phyloP scores from a whole-genome alignment of 2,888 invertebrate genomes.

The Tiphia femorata region DNA sequence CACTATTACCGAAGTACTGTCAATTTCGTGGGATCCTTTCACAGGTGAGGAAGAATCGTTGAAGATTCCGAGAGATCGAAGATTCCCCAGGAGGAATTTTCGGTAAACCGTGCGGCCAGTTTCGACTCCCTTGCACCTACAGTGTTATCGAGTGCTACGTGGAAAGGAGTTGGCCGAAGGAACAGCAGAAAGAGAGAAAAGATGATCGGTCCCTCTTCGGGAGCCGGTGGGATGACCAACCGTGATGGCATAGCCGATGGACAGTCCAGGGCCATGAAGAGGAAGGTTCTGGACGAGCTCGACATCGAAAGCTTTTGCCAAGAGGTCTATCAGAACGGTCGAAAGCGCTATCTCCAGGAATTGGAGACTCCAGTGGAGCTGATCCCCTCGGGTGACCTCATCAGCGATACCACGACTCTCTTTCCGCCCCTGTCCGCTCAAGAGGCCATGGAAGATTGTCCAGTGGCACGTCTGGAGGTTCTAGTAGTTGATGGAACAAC shows the following conservation, averaged over 20 bases:
- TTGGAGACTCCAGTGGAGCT: constrained; percentile 38
- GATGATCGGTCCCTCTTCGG: constrained; percentile 65
- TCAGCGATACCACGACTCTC: constrained; percentile 24
- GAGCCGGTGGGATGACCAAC: constrained; percentile 41
- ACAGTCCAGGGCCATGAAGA: constrained; percentile 46
- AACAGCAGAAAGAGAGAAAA: no score
- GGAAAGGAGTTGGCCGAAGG: no score
- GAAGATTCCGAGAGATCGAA: no score
- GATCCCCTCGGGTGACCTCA: constrained; percentile 29
- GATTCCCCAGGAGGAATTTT: no score
- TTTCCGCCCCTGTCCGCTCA: constrained; percentile 40
- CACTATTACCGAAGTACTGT: no score
- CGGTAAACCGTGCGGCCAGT: no score
- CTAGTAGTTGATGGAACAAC: constrained; percentile 62
- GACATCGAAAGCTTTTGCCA: constrained; percentile 63
- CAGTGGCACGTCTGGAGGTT: constrained; percentile 61
- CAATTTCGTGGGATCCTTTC: no score
- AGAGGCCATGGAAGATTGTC: constrained; percentile 37
- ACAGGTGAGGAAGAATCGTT: no score
- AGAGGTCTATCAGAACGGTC: constrained; percentile 49
- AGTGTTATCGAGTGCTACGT: no score
- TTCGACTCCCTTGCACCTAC: no score
- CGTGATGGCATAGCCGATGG: constrained; percentile 43
- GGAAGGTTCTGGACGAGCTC: constrained; percentile 61
- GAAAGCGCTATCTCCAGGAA: constrained; percentile 35